Base-by-base conservation (phyloP, 2,113 vertebrate species). In the Haemorhous mexicanus region DNA sequence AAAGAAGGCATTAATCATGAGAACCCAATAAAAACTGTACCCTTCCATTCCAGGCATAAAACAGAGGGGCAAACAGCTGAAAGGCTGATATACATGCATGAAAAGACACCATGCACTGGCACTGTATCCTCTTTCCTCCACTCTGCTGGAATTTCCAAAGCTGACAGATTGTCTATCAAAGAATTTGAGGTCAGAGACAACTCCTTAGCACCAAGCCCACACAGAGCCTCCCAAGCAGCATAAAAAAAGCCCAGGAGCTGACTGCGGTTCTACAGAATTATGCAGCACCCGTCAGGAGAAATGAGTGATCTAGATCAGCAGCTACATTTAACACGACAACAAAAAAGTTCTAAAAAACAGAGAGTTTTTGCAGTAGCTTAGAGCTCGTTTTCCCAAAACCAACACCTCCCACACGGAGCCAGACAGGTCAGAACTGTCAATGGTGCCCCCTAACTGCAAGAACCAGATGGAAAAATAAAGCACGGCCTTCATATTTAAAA, bases 131-230 rank as follows among this genome's bases (percentile, higher is more conserved):
- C 83, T 95, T 95, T 89, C 94, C 87, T 78, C 80, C 90, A 82
- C 84, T 93, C 94, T 93, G 83, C 86, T 90, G 94, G 92, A 96
- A 95, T 96, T 95, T 96, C 95, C 88, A 92, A 80, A 93, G 68
- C 82, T 86, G 84, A 94, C 87, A 94, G 93, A 96, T 95, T 95
- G 92, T 95, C 88, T 96, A 89, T 94, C 95, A 96, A 94, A 93
- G 89, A 95, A 93, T 96, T 66, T 79, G 86, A 96, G 92, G 96
- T 96, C 94, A 96, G 83, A 93, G 61, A 94, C 83, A 96, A 95
- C 95, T 94, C 86, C 90, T 96, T 86, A 96, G 85, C 95, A 96
- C 85, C 73, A 84, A 95, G 70, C 95, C 94, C 94, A 96, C 95
- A 94, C 44, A 93, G 84, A 95, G 90, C 89, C 87, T 97, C 92